These are phyloP conservation scores for Erethizon dorsatum DNA, from an alignment of 2,797 vertebrate genomes.

Conservation along the genomic window DNA sequence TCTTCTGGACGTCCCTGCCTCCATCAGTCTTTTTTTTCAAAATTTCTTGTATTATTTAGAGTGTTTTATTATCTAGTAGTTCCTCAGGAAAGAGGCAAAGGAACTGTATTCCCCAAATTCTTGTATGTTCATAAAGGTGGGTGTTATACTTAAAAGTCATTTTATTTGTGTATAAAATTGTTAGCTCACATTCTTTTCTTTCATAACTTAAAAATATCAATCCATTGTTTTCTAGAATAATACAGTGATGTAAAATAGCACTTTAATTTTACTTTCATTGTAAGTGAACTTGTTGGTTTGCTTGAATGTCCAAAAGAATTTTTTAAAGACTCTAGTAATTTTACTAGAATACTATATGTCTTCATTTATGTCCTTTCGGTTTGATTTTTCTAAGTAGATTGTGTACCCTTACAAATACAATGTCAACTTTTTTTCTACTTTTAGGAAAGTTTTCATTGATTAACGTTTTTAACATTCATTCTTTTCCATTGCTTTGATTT, in stretches of 20 bases:
- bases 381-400: not conserved
- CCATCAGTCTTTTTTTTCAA: not conserved
- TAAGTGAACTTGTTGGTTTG: constrained; percentile 13
- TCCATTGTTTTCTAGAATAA: not conserved
- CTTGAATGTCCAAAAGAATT: not conserved
- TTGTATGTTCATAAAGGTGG: not conserved
- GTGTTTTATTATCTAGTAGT: not conserved
- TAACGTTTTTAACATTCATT: not conserved
- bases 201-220: constrained; percentile 19
- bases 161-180: constrained; percentile 32
- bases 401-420: not conserved
- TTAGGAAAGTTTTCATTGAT: not conserved
- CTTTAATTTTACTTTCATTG: constrained; percentile 40
- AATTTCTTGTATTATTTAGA: not conserved
- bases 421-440: not conserved
- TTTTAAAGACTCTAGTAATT: not conserved
- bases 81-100: constrained; percentile 3
- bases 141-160: not conserved
- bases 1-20: not conserved
- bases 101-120: not conserved
- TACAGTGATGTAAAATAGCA: not conserved
- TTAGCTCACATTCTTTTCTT: not conserved
- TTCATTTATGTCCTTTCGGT: not conserved
- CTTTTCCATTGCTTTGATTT: not conserved
- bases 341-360: not conserved